Evolutionary conservation across 2,888 invertebrate species (phyloP), one percentile per base, ranked within the genome.

Genomic region (Matsumyia berberina): DNA sequence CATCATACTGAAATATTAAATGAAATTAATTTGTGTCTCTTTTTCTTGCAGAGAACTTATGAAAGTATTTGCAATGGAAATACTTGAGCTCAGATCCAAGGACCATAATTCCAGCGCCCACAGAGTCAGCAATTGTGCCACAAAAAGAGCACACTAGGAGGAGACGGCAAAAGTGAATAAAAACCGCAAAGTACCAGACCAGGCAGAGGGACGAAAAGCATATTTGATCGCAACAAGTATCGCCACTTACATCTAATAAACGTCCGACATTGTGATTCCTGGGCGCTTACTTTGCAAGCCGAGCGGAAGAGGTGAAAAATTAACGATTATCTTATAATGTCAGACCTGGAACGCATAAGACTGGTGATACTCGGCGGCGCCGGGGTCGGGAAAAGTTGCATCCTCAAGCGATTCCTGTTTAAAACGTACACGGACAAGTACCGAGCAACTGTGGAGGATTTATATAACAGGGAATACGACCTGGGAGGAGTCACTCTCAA

Each of bases 391-490:
- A 97, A 97, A 91, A 96, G 96, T 89, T 95, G 96, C 88, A 95
- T 97, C 87, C 94, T 97, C 64, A 95, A 95, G 88, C 93, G 96
- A 62, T 96, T 97, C 89, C 93, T 97, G 73, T 95, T 95, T 89
- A 95, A 96, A 90, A 95, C 95, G 5, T 97, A 95, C 92, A 93
- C 94, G 60, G 96, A 96, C 88, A 95, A 95, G 89, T 97, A 97
- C 92, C 94, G 95, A 87, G 95, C 96, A 88, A 97, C 97, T 11
- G 96, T 97, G 35, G 97, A 97, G 90, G 97, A 97, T 91, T 93
- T 97, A 29, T 97, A 96, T 92, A 96, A 96, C 89, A 93, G 96
- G 76, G 96, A 97, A 91, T 97, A 96, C 90, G 95, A 96, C 89
- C 93, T 96, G 76, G 96, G 96, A 37, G 95, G 96, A 46, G 94